Evolutionary conservation across 64 coral and sea anemone species (phyloP).

Genomic region (Dendronephthya gigantea): DNA sequence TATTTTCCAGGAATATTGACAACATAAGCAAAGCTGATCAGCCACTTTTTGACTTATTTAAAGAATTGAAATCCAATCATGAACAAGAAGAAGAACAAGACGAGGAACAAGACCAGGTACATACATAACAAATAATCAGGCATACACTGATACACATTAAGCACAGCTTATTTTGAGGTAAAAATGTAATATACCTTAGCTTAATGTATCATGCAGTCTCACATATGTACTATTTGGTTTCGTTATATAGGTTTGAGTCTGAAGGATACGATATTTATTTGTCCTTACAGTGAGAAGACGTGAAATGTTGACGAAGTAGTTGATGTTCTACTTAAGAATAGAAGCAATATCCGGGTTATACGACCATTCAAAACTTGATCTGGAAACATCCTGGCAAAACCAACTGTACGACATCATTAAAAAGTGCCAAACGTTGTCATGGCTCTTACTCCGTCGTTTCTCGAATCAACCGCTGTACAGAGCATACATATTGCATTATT

Average conservation of each 20-base stretch:
- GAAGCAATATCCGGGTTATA: conserved; percentile 44
- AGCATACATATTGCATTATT: conserved; percentile 93
- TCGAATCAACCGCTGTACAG: conserved; percentile 54
- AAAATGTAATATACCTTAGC: too few species aligned
- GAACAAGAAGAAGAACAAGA: neutral
- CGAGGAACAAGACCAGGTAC: too few species aligned
- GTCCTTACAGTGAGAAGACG: conserved; percentile 58
- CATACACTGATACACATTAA: too few species aligned
- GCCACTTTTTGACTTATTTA: neutral
- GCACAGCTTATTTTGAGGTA: too few species aligned
- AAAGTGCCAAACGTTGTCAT: conserved; percentile 64
- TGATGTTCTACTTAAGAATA: conserved; percentile 34
- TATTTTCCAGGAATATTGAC: conserved; percentile 27
- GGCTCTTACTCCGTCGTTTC: conserved; percentile 51
- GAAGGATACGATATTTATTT: conserved; percentile 62
- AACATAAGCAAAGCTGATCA: neutral
- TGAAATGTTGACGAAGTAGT: conserved; percentile 38
- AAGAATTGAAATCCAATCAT: neutral
- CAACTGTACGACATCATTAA: conserved; percentile 69
- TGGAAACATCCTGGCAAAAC: conserved; percentile 69
- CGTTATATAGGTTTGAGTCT: neutral
- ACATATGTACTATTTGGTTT: too few species aligned
- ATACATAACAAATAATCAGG: too few species aligned
- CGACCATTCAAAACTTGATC: conserved; percentile 54
- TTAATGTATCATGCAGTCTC: too few species aligned